Base-by-base conservation (phyloP, 1,140 invertebrate genomes). In the Mamestra configurata region DNA sequence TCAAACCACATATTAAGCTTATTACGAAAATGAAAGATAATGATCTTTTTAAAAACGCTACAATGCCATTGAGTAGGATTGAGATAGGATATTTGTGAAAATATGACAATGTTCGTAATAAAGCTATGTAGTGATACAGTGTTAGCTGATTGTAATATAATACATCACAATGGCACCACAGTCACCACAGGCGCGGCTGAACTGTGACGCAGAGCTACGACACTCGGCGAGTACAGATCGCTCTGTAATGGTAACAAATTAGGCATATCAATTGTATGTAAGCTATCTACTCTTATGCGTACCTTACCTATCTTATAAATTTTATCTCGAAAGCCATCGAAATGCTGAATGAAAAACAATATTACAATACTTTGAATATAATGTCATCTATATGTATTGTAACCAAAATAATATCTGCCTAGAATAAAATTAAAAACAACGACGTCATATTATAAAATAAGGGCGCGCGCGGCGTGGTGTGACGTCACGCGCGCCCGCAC, bases 391-490 rank as follows among this genome's bases (percentile, higher is more conserved):
- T 77, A n/a, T n/a, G n/a, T n/a, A 82, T 88, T 83, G 86, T 84
- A 85, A 90, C 84, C 80, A 77, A 85, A 84, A 82, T 88, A 82
- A 86, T 88, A 91, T 89, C 86, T 88, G 86, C 81, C 85, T 90
- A 90, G 70, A 93, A 93, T 93, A 92, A 93, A 78, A 92, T 93
- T 93, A 93, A 92, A 92, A 93, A 93, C 92, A 92, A 93, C 80
- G 72, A 85, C 64, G 75, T 82, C 73, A 84, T 81, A 77, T 31
- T 31, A 31, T 31, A 31, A 31, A 31, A 79, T 81, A 71, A 22
- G 37, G 37, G 61, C 37, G 18, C 7, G 61, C 15, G 37, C 18
- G 35, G n/a, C 20, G 22, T 7, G 22, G 53, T 8, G 13, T 35
- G 57, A 59, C 35, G 51, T 81, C 72, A 43, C 70, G 81, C 80